phyloP scores from a whole-genome alignment of 2,113 vertebrate genomes.

The Pachyramphus minor region DNA sequence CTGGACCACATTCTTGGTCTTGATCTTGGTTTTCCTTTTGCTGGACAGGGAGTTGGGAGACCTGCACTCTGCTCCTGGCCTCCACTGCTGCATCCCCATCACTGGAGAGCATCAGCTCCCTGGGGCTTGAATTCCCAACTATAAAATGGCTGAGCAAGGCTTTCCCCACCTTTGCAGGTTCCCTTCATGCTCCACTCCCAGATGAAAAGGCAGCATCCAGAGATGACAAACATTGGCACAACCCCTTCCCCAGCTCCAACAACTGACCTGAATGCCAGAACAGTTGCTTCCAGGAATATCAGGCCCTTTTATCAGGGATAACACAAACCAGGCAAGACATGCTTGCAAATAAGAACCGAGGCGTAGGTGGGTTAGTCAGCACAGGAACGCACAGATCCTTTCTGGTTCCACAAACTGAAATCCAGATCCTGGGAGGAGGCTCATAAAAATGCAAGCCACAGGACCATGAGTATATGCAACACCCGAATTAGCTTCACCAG shows the following conservation, averaged over 20 bases:
- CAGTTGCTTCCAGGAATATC: background rate
- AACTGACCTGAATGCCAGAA: background rate
- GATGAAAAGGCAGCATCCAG: background rate
- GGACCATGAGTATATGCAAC: background rate
- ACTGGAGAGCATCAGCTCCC: background rate
- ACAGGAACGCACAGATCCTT: constrained; percentile 34
- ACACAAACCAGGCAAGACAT: background rate
- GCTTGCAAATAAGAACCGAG: constrained; percentile 47
- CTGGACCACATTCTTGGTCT: background rate
- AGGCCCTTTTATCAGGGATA: background rate
- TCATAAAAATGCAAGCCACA: constrained; percentile 31
- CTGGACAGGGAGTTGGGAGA: background rate
- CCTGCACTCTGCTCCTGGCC: background rate
- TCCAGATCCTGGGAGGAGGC: background rate
- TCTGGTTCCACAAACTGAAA: background rate
- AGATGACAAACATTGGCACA: fast-evolving
- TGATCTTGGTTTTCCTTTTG: background rate
- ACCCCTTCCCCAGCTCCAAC: background rate
- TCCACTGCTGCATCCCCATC: background rate
- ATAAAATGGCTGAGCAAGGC: background rate
- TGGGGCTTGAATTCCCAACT: background rate
- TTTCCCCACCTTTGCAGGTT: background rate
- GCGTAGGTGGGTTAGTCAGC: constrained; percentile 51
- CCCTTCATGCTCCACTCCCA: fast-evolving
- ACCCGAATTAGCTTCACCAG: constrained; percentile 30